Conservation (phyloP, 1,140 invertebrate genomes). For the Epicauta chinensis region DNA sequence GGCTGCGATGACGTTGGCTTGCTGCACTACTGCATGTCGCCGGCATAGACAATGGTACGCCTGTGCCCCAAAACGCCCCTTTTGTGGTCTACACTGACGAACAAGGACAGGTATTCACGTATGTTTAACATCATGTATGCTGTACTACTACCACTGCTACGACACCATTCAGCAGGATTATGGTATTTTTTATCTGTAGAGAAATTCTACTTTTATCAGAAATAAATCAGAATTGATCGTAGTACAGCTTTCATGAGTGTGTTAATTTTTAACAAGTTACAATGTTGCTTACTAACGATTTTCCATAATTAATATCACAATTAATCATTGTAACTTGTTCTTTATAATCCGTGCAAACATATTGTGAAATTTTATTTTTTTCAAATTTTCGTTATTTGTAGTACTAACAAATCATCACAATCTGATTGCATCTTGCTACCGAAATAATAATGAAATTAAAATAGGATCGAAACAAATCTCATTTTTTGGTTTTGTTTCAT, state of each 20-base stretch:
- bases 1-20: conserved; percentile 44
- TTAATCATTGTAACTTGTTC: conserved; percentile 21
- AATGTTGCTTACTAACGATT: conserved; percentile 9
- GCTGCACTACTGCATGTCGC: conserved; percentile 43
- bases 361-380: conserved; percentile 30
- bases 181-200: not conserved
- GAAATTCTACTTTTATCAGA: too few relatives aligned
- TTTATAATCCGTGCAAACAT: conserved; percentile 28
- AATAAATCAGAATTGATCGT: conserved; percentile 3
- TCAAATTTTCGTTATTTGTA: not conserved
- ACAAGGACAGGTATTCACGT: conserved; percentile 82
- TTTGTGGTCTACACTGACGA: conserved; percentile 93
- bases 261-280: conserved; percentile 30
- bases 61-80: conserved; percentile 76
- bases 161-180: not conserved
- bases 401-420: conserved; percentile 29
- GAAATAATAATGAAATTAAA: conserved; percentile 5
- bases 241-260: conserved; percentile 31
- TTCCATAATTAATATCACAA: too few relatives aligned
- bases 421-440: conserved; percentile 32
- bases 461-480: not conserved
- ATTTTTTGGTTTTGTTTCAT: conserved; percentile 18
- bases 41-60: conserved; percentile 43
- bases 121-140: conserved; percentile 39
- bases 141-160: conserved; percentile 39